Conservation (phyloP, 2,888 invertebrate genomes). For the Cetonia aurata region DNA sequence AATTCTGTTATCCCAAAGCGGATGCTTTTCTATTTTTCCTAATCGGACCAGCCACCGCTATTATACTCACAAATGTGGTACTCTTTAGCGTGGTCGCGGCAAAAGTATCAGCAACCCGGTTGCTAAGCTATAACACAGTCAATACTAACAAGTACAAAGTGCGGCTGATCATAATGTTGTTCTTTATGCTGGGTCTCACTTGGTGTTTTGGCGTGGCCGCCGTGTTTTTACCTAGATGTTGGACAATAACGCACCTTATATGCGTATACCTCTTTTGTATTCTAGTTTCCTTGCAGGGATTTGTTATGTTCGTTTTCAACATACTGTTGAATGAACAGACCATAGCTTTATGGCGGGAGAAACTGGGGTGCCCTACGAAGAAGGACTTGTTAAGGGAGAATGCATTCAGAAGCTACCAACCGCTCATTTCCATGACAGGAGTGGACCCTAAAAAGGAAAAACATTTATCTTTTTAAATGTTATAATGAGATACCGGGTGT, state of each 20-base stretch:
- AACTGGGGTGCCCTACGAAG: not conserved
- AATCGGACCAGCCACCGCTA: slow-evolving; percentile 15
- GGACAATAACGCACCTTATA: not conserved
- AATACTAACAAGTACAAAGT: slow-evolving; percentile 2
- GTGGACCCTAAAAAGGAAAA: too few species aligned
- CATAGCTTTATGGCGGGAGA: slow-evolving; percentile 5
- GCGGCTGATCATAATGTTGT: slow-evolving; percentile 23
- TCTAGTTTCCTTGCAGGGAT: slow-evolving; percentile 24
- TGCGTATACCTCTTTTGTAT: slow-evolving; percentile 15
- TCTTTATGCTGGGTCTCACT: slow-evolving; percentile 34
- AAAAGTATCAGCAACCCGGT: not conserved
- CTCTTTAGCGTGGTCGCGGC: slow-evolving; percentile 20
- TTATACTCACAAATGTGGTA: slow-evolving; percentile 26
- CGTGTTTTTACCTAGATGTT: not conserved
- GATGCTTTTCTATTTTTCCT: slow-evolving; percentile 17
- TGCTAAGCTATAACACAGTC: not conserved
- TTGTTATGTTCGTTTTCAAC: slow-evolving; percentile 24
- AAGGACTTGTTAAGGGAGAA: not conserved
- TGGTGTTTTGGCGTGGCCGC: slow-evolving; percentile 29
- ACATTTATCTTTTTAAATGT: too few species aligned
- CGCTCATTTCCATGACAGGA: too few species aligned
- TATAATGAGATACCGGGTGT: too few species aligned
- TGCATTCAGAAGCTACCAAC: too few species aligned
- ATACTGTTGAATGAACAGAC: slow-evolving; percentile 13
- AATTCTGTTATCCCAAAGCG: slow-evolving; percentile 36